These are phyloP conservation scores for Tenthredo distinguenda DNA, from an alignment of 2,888 invertebrate genomes.

Conservation along the genomic window DNA sequence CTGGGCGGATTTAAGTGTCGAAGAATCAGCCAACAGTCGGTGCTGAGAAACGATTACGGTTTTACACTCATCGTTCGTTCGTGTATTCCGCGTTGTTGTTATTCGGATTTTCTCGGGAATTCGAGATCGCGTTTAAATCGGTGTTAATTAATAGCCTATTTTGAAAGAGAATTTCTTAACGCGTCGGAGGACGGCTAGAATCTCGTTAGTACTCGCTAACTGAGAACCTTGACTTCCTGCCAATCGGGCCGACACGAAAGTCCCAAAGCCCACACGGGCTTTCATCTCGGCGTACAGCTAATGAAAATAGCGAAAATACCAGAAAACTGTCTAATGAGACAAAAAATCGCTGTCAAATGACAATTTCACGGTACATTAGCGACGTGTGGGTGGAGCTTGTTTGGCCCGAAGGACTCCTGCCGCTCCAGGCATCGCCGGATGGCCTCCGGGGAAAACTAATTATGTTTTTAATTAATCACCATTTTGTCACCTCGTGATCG, in stretches of 20 bases:
- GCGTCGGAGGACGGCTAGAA: not conserved
- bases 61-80: not conserved
- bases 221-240: conserved; percentile 49
- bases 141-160: conserved; percentile 27
- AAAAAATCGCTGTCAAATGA: conserved; percentile 66
- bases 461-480: conserved; percentile 78
- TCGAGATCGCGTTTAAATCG: not conserved
- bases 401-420: not conserved
- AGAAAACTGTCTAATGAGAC: conserved; percentile 58
- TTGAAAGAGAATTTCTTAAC: not conserved
- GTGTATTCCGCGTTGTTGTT: not conserved
- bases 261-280: not conserved
- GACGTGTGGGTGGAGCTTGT: conserved; percentile 65
- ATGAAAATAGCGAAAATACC: conserved; percentile 51
- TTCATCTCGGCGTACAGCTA: not conserved
- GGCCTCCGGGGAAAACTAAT: conserved; percentile 67
- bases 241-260: not conserved
- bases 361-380: conserved; percentile 76
- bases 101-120: not conserved
- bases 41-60: not conserved
- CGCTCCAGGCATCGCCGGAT: conserved; percentile 1
- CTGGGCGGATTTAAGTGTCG: not conserved
- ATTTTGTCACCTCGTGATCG: conserved; percentile 69
- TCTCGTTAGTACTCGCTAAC: conserved; percentile 40
- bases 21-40: not conserved